Conservation (phyloP, 2,113 vertebrate genomes). For the Stegostoma tigrinum region DNA sequence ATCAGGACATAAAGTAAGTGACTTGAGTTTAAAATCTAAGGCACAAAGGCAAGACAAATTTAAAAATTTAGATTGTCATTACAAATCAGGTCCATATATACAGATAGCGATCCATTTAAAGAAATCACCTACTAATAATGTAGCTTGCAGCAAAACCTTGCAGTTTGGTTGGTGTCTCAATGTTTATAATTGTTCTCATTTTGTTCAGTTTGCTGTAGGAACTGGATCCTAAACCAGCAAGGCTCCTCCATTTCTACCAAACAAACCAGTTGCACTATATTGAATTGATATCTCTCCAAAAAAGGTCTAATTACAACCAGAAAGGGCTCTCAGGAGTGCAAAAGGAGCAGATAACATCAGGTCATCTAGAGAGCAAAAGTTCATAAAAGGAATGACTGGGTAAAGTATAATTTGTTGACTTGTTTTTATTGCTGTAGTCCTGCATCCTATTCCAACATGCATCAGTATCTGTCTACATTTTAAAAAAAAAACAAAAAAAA, state of each 20-base stretch:
- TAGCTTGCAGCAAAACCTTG: neutral
- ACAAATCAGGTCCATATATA: neutral
- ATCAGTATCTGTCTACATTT: slow-evolving; percentile 32
- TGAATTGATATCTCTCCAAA: slow-evolving; percentile 51
- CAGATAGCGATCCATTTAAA: neutral
- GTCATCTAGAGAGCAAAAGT: slow-evolving; percentile 52
- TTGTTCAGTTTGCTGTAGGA: neutral
- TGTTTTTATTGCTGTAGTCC: slow-evolving; percentile 45
- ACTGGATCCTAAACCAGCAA: slow-evolving; percentile 38
- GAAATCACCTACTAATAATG: neutral
- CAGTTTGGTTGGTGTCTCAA: neutral
- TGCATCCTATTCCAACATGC: slow-evolving; percentile 42
- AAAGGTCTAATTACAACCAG: slow-evolving; percentile 59
- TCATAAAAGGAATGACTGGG: slow-evolving; percentile 46
- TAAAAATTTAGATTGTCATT: neutral
- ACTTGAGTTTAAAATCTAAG: neutral
- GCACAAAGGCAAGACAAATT: neutral
- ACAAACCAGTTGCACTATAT: slow-evolving; percentile 43
- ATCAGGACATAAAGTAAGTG: neutral
- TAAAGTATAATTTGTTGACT: slow-evolving; percentile 47
- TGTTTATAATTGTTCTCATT: neutral
- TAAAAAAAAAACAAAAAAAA: neutral
- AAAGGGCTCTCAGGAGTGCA: slow-evolving; percentile 49
- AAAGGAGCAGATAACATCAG: slow-evolving; percentile 59
- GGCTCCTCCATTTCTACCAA: slow-evolving; percentile 32